Percentiles rank a stretch among this genome's conserved stretches.
Evolutionary conservation across 1,140 invertebrate genomes (phyloP).

Genomic region (Panagrolaimus sp.): DNA sequence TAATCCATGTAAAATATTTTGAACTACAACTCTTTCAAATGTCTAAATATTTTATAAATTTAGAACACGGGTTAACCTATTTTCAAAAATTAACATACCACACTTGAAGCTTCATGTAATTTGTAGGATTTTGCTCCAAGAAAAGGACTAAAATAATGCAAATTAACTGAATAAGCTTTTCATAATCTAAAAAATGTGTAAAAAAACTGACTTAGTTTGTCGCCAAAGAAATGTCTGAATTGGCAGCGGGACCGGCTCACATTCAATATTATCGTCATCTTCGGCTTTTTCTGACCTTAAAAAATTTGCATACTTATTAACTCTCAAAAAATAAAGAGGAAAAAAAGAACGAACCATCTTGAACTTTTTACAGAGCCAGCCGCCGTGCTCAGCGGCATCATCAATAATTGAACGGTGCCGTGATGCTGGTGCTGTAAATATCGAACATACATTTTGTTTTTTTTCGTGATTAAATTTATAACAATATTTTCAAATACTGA

Average conservation of each 20-base stretch:
- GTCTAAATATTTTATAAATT: slow-evolving; percentile 64
- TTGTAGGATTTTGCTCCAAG: slow-evolving; percentile 82
- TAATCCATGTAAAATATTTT: slow-evolving; percentile 91
- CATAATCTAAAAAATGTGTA: background rate
- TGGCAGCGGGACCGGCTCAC: slow-evolving; percentile 77
- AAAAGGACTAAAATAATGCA: slow-evolving; percentile 63
- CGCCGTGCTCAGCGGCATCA: slow-evolving; percentile 54
- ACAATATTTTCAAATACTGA: no score
- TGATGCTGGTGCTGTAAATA: slow-evolving; percentile 58
- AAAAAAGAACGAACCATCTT: slow-evolving; percentile 39
- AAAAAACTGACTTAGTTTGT: slow-evolving; percentile 73
- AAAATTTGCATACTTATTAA: background rate
- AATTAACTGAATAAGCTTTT: no score
- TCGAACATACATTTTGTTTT: slow-evolving; percentile 54
- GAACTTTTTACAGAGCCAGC: slow-evolving; percentile 40
- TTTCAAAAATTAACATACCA: slow-evolving; percentile 69
- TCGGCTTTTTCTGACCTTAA: slow-evolving; percentile 34
- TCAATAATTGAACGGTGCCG: slow-evolving; percentile 56
- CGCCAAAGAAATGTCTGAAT: slow-evolving; percentile 96
- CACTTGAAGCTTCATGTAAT: slow-evolving; percentile 88
- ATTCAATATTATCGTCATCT: slow-evolving; percentile 44
- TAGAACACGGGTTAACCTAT: background rate
- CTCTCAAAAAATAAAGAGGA: background rate
- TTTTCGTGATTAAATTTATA: no score
- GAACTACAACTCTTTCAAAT: slow-evolving; percentile 94